Conservation (phyloP, 2,888 invertebrate species). For the Cyrtodaria siliqua region DNA sequence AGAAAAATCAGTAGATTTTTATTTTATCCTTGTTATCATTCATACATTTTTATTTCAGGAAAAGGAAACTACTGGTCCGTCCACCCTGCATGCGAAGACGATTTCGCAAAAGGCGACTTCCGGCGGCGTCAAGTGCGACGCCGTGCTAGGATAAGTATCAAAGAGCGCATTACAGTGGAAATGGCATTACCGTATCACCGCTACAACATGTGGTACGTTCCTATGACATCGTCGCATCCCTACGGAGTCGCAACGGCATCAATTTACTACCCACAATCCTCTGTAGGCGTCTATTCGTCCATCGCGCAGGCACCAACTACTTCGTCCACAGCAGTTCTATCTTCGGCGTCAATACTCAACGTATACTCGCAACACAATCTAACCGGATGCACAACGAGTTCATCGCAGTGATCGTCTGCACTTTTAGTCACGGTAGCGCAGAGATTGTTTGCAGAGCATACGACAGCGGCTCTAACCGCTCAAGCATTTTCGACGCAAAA, state of each 20-base stretch:
- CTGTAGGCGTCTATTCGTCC: constrained; percentile 5
- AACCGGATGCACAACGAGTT: too few species aligned
- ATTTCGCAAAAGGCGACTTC: constrained; percentile 98
- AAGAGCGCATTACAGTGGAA: constrained; percentile 25
- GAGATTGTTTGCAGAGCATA: constrained; percentile 36
- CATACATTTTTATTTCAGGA: constrained; percentile 86
- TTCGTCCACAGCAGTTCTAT: neutral
- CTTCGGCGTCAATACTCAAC: neutral
- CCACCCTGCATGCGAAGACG: constrained; percentile 98
- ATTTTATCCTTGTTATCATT: neutral
- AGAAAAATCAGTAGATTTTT: too few species aligned
- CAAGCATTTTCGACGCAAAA: constrained; percentile 47
- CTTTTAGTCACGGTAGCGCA: constrained; percentile 26
- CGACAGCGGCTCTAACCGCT: constrained; percentile 14
- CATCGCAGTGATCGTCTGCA: neutral
- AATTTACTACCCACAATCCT: constrained; percentile 32
- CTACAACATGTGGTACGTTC: constrained; percentile 70
- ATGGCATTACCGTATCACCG: constrained; percentile 25
- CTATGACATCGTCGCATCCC: constrained; percentile 72
- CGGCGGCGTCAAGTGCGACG: constrained; percentile 97
- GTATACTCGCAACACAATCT: too few species aligned
- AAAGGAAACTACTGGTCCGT: constrained; percentile 99
- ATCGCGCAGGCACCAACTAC: neutral
- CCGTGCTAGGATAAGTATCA: constrained; percentile 88
- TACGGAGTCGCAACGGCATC: constrained; percentile 30